Evolutionary conservation across 2,888 invertebrate species (phyloP).

Genomic region (Melinaea menophilus): DNA sequence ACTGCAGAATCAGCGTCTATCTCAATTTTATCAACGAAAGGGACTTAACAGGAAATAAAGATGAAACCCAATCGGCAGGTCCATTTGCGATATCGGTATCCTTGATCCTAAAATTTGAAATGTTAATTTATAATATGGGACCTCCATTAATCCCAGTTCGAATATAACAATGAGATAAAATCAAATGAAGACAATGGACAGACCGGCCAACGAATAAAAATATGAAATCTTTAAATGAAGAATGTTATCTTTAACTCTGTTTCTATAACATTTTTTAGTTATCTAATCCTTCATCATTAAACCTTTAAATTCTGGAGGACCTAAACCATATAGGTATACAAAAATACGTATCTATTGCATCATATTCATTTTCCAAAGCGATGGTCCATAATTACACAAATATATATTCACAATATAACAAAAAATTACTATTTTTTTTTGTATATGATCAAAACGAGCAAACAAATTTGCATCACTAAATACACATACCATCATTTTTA

Average conservation of each 20-base stretch:
- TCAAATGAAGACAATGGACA: neutral
- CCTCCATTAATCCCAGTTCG: conserved; percentile 1
- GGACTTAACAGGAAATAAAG: conserved; percentile 23
- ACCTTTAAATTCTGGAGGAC: too few relatives aligned
- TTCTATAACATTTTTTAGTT: too few relatives aligned
- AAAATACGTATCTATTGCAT: too few relatives aligned
- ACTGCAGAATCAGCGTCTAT: neutral
- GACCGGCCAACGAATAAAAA: neutral
- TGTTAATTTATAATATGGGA: conserved; percentile 36
- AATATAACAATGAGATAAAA: neutral
- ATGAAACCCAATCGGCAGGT: conserved; percentile 27
- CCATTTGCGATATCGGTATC: conserved; percentile 27
- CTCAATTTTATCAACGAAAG: conserved; percentile 7
- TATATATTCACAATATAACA: too few relatives aligned
- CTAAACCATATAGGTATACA: too few relatives aligned
- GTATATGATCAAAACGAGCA: too few relatives aligned
- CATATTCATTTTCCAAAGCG: too few relatives aligned
- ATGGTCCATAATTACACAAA: too few relatives aligned
- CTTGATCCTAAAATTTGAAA: conserved; percentile 36
- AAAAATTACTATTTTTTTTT: too few relatives aligned
- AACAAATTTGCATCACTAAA: too few relatives aligned
- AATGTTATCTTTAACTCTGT: neutral
- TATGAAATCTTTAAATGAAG: neutral
- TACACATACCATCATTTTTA: too few relatives aligned
- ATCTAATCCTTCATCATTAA: too few relatives aligned